A percentile compares a stretch with the other conserved stretches of the same genome.
Conservation (phyloP, 2,113 vertebrate species). For the Trematocara marginatum region DNA sequence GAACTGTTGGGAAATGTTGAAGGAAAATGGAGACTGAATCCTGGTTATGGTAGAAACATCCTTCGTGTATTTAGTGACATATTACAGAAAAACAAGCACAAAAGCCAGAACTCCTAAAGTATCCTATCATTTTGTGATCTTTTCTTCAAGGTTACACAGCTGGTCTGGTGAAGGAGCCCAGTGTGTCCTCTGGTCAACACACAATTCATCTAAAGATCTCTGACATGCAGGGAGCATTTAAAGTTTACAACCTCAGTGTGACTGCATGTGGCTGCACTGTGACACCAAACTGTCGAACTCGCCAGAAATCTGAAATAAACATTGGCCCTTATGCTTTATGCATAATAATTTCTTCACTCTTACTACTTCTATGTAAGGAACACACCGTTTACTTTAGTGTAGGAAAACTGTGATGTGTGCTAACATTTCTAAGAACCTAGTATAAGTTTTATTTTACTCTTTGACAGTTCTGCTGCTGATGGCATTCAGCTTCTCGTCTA, state of each 20-base stretch:
- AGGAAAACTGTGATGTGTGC: neutral
- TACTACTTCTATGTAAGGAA: constrained; percentile 42
- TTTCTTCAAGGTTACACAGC: constrained; percentile 32
- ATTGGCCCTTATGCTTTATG: neutral
- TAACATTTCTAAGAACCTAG: neutral
- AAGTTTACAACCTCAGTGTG: constrained; percentile 35
- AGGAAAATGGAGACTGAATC: constrained; percentile 56
- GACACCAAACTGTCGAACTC: neutral
- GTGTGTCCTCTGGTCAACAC: neutral
- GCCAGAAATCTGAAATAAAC: neutral
- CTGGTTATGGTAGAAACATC: constrained; percentile 31
- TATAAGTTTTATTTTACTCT: neutral
- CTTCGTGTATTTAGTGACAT: neutral
- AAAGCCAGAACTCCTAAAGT: rapidly evolving
- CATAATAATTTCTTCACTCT: neutral
- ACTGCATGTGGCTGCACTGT: constrained; percentile 34
- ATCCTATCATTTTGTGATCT: neutral
- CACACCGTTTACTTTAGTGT: neutral
- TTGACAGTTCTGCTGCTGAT: constrained; percentile 29
- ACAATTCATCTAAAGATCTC: constrained; percentile 47
- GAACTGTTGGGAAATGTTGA: constrained; percentile 46
- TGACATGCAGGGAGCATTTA: constrained; percentile 39
- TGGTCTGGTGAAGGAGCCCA: constrained; percentile 37
- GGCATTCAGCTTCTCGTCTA: neutral
- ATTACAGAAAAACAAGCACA: neutral